Evolutionary conservation across 2,888 invertebrate species (phyloP).

Genomic region (Tuta absoluta): DNA sequence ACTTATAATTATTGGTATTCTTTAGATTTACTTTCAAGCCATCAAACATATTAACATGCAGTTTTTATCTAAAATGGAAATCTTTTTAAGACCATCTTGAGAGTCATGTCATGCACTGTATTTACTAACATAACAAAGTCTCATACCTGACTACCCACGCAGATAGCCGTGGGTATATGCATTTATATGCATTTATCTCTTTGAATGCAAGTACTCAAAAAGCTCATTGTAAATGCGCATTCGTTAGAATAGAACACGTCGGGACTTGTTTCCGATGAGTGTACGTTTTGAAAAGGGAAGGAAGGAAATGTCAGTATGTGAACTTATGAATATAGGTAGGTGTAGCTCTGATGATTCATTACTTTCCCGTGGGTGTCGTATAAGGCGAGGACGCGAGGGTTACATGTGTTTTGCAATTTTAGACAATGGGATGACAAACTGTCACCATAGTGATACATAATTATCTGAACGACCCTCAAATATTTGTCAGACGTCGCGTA

Average conservation of each 20-base stretch:
- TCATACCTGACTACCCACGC: not conserved
- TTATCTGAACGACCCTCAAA: too few species aligned
- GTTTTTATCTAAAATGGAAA: too few species aligned
- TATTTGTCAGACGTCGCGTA: too few species aligned
- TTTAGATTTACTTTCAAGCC: not conserved
- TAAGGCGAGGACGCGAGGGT: too few species aligned
- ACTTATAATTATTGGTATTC: not conserved
- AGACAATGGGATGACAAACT: too few species aligned
- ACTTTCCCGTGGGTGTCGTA: too few species aligned
- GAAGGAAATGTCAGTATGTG: not conserved
- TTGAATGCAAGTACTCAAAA: not conserved
- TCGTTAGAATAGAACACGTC: constrained; percentile 13
- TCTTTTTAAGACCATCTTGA: too few species aligned
- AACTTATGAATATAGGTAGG: not conserved
- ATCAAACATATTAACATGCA: too few species aligned
- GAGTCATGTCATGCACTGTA: not conserved
- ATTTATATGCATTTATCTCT: not conserved
- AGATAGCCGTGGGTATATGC: too few species aligned
- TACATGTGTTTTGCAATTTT: too few species aligned
- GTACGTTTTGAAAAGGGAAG: not conserved
- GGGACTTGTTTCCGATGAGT: constrained; percentile 4
- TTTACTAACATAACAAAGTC: not conserved
- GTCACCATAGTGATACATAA: too few species aligned
- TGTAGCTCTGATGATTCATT: not conserved
- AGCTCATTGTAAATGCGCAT: constrained; percentile 7